A percentile compares a stretch with the other conserved stretches of the same genome.
Evolutionary conservation across 2,113 vertebrate species (phyloP).

Genomic region (Xiphias gladius): DNA sequence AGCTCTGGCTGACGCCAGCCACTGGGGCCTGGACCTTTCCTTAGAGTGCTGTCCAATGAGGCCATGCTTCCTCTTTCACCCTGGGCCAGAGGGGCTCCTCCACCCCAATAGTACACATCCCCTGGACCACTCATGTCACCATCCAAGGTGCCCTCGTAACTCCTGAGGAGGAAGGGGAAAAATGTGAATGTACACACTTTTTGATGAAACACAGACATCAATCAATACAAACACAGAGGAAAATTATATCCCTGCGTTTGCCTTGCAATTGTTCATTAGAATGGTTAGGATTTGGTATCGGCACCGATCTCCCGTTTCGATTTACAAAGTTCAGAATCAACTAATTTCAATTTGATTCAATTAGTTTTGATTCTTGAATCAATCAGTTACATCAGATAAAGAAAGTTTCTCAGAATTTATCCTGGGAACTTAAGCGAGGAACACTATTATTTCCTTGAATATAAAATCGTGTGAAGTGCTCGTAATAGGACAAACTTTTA

Average conservation of each 20-base stretch:
- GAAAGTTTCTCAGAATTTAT: neutral
- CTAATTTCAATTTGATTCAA: neutral
- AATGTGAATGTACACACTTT: neutral
- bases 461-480: neutral
- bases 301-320: neutral
- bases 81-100: conserved; percentile 89
- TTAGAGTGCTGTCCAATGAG: conserved; percentile 93
- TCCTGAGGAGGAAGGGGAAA: conserved; percentile 81
- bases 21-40: conserved; percentile 83
- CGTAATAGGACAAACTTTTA: neutral
- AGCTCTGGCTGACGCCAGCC: conserved; percentile 95
- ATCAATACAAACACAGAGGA: neutral
- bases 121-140: conserved; percentile 87
- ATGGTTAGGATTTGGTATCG: neutral
- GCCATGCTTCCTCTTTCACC: conserved; percentile 94
- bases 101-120: conserved; percentile 91
- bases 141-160: conserved; percentile 94
- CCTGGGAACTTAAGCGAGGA: no score
- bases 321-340: no score
- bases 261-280: neutral
- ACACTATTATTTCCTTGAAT: neutral
- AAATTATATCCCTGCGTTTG: neutral
- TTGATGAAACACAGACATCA: neutral
- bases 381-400: neutral
- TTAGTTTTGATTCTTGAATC: neutral